A percentile compares a stretch with the other conserved stretches of the same genome.
Conservation (phyloP, 2,113 vertebrate species). For the Ardeotis arabs region DNA sequence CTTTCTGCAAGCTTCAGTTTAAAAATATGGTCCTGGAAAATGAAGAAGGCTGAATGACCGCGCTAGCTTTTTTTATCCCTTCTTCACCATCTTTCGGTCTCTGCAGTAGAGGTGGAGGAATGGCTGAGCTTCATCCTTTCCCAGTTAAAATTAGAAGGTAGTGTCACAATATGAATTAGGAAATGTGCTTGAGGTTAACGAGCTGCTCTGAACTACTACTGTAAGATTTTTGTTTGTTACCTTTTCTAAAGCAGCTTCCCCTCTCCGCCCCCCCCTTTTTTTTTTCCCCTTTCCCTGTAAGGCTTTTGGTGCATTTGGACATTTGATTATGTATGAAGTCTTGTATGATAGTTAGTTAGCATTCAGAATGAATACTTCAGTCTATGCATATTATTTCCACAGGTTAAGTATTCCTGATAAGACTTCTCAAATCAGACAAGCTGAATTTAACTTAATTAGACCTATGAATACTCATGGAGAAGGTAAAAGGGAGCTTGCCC, state of each 20-base stretch:
- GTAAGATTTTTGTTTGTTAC: background rate
- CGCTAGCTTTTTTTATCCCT: background rate
- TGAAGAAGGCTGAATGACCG: background rate
- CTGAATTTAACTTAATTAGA: slow-evolving; percentile 75
- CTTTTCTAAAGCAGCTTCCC: background rate
- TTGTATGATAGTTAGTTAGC: slow-evolving; percentile 42
- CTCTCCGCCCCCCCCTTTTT: too few species aligned
- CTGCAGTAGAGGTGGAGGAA: background rate
- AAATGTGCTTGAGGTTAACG: background rate
- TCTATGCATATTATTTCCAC: slow-evolving; percentile 68
- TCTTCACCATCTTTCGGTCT: background rate
- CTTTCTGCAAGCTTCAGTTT: background rate
- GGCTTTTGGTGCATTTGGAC: background rate
- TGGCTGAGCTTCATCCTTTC: background rate
- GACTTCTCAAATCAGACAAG: slow-evolving; percentile 68
- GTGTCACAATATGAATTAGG: background rate
- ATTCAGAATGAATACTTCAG: slow-evolving; percentile 45
- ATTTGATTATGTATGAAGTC: slow-evolving; percentile 19
- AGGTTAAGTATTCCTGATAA: slow-evolving; percentile 75
- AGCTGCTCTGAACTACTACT: background rate
- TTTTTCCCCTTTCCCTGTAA: background rate
- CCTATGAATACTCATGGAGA: slow-evolving; percentile 49
- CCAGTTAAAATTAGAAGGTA: background rate
- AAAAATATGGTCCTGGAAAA: background rate
- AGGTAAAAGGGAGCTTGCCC: slow-evolving; percentile 44